Evolutionary conservation across 2,797 vertebrate species (phyloP).

Genomic region (Neoniphon sammara): DNA sequence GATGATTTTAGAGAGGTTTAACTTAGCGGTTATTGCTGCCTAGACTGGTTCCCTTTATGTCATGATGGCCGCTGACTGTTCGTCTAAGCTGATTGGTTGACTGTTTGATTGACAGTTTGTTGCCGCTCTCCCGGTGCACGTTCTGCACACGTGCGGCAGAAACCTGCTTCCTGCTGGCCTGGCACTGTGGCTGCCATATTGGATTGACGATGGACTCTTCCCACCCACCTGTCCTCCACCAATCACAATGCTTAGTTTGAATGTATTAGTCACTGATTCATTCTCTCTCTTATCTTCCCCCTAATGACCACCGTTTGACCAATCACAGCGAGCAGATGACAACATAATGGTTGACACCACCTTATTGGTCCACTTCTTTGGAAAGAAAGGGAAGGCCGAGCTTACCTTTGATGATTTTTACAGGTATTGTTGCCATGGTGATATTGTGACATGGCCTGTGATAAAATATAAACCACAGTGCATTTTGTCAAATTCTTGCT

Average conservation of each 20-base stretch:
- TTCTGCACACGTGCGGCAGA: conserved; percentile 55
- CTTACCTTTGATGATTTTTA: conserved; percentile 95
- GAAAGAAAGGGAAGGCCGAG: conserved; percentile 98
- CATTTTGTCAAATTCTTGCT: neutral
- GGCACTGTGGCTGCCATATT: conserved; percentile 53
- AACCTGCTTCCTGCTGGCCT: conserved; percentile 62
- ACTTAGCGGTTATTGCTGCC: conserved; percentile 36
- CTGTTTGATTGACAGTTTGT: conserved; percentile 44
- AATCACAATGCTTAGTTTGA: conserved; percentile 15
- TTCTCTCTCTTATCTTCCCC: conserved; percentile 33
- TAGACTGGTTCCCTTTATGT: conserved; percentile 62
- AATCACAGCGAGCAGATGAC: conserved; percentile 90
- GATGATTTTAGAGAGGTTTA: neutral
- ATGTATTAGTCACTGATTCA: conserved; percentile 37
- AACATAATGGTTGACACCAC: conserved; percentile 93
- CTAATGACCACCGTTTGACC: conserved; percentile 54
- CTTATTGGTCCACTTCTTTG: conserved; percentile 96
- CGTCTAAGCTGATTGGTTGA: conserved; percentile 49
- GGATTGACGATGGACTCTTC: conserved; percentile 59
- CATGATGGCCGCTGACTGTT: conserved; percentile 45
- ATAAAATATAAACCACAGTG: too few relatives aligned
- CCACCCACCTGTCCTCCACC: conserved; percentile 39
- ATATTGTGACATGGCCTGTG: neutral
- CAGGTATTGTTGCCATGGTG: conserved; percentile 70
- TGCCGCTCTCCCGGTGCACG: conserved; percentile 35